These are phyloP conservation scores for Antidorcas marsupialis DNA, from an alignment of 2,113 vertebrate genomes.

Conservation along the genomic window DNA sequence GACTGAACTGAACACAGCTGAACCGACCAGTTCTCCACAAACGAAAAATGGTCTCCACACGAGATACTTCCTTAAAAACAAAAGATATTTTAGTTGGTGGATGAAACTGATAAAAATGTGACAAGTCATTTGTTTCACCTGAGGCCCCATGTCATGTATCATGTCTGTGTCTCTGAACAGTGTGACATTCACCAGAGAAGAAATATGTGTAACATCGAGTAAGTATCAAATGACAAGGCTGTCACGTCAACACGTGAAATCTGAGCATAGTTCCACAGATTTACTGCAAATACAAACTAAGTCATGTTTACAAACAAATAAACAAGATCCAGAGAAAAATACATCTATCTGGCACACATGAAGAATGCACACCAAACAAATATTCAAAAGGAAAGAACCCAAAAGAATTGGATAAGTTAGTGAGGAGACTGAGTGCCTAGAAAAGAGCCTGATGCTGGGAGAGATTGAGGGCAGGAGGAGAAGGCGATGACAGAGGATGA, in stretches of 20 bases:
- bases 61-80: neutral
- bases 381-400: too few relatives aligned
- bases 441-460: too few relatives aligned
- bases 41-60: neutral
- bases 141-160: accelerated
- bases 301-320: neutral
- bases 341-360: too few relatives aligned
- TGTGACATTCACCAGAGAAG: neutral
- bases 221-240: neutral
- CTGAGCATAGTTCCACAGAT: neutral
- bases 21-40: too few relatives aligned
- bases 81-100: neutral
- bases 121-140: neutral
- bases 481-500: too few relatives aligned
- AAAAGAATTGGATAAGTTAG: too few relatives aligned
- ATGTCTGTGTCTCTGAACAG: neutral
- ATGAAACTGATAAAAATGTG: neutral
- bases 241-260: neutral
- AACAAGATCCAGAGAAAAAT: neutral
- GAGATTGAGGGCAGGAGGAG: too few relatives aligned
- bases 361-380: accelerated
- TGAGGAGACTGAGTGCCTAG: too few relatives aligned
- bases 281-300: too few relatives aligned
- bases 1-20: too few relatives aligned
- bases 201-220: neutral